phyloP scores from a whole-genome alignment of 1,140 invertebrate species.

The Lamellibrachia luymesi region DNA sequence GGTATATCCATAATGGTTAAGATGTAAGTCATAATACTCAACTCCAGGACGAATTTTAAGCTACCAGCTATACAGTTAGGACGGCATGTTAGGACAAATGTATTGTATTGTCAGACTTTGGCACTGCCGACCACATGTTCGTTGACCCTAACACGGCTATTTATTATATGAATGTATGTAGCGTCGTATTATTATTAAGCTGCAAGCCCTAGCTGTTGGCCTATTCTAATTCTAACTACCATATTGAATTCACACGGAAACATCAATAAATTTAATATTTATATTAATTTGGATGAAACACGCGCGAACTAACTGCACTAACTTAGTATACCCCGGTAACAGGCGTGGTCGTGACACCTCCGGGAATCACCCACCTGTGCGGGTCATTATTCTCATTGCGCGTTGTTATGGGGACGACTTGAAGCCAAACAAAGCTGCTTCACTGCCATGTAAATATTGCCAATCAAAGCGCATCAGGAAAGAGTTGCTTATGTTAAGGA shows the following conservation, averaged over 20 bases:
- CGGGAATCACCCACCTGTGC: background rate
- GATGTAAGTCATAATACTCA: no score
- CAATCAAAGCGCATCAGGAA: background rate
- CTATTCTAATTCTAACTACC: background rate
- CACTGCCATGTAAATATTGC: background rate
- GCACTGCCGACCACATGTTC: no score
- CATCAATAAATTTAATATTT: background rate
- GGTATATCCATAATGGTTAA: no score
- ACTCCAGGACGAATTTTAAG: no score
- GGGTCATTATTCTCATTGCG: background rate
- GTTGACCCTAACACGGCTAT: no score
- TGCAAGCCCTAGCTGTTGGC: no score
- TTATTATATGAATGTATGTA: no score
- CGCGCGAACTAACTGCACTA: background rate
- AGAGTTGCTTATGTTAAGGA: background rate
- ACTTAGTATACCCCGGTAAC: background rate
- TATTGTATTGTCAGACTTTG: no score
- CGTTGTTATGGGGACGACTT: background rate
- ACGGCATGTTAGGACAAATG: no score
- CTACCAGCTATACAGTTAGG: no score
- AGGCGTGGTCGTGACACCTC: background rate
- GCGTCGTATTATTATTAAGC: no score
- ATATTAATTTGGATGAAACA: background rate
- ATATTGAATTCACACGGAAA: background rate
- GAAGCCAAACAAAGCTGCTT: constrained; percentile 4